Conservation (phyloP, 2,797 vertebrate genomes). For the Spinibarbus caldwelli region DNA sequence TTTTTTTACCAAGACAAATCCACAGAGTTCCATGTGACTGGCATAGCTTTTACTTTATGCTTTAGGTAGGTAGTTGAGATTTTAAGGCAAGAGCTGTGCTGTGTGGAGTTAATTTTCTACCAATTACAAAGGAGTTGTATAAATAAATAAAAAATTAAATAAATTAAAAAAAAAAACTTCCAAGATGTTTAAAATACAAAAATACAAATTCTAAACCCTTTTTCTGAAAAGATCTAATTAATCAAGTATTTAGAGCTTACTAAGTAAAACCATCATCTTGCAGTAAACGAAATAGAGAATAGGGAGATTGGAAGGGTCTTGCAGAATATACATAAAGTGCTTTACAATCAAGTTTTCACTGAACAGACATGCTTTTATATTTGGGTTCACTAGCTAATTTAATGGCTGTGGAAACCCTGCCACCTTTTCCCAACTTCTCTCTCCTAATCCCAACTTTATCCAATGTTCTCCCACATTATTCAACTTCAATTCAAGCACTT, state of each 20-base stretch:
- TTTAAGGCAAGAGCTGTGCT: neutral
- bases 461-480: slow-evolving; percentile 36
- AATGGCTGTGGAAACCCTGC: neutral
- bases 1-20: neutral
- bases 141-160: too few species aligned
- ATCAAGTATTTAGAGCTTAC: neutral
- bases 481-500: slow-evolving; percentile 20
- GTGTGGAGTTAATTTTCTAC: neutral
- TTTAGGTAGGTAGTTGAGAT: neutral
- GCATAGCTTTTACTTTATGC: neutral
- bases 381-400: slow-evolving; percentile 3
- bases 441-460: slow-evolving; percentile 19
- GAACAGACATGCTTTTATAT: neutral
- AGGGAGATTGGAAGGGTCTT: too few species aligned
- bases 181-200: neutral
- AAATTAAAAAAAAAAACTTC: too few species aligned
- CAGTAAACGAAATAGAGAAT: neutral
- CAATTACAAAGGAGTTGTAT: neutral
- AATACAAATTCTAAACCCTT: neutral
- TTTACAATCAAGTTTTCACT: neutral
- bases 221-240: neutral
- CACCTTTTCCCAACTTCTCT: slow-evolving; percentile 11
- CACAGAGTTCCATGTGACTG: neutral
- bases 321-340: neutral
- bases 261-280: neutral